Evolutionary conservation across 2,888 invertebrate species (phyloP).

Genomic region (Lepidonotus clava): DNA sequence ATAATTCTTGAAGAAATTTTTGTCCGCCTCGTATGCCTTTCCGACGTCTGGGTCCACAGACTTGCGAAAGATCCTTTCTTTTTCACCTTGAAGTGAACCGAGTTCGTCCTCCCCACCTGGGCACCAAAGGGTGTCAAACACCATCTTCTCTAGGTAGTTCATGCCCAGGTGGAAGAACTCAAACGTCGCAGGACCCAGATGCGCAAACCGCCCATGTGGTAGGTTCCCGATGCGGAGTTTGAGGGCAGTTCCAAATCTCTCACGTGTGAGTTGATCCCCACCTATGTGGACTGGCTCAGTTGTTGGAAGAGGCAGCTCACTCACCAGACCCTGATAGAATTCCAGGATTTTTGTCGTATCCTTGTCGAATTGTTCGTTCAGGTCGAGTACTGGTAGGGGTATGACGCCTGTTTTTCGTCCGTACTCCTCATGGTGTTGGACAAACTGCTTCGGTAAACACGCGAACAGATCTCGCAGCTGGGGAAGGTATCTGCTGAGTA

Average conservation of each 20-base stretch:
- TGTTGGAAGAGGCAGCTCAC: not conserved
- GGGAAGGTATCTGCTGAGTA: not conserved
- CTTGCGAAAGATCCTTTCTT: not conserved
- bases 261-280: conserved; percentile 14
- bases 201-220: not conserved
- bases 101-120: not conserved
- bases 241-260: not conserved
- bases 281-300: not conserved
- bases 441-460: not conserved
- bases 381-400: not conserved
- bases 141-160: not conserved
- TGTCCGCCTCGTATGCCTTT: not conserved
- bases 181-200: not conserved
- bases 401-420: not conserved
- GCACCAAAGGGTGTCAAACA: not conserved
- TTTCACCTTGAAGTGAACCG: not conserved
- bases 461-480: not conserved
- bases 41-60: not conserved
- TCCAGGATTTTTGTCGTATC: not conserved
- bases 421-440: not conserved
- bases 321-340: not conserved
- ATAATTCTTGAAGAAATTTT: not conserved
- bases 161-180: not conserved
- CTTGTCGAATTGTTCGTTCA: not conserved
- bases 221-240: not conserved